Conservation (phyloP, 2,797 vertebrate genomes). For the Crenichthys baileyi region DNA sequence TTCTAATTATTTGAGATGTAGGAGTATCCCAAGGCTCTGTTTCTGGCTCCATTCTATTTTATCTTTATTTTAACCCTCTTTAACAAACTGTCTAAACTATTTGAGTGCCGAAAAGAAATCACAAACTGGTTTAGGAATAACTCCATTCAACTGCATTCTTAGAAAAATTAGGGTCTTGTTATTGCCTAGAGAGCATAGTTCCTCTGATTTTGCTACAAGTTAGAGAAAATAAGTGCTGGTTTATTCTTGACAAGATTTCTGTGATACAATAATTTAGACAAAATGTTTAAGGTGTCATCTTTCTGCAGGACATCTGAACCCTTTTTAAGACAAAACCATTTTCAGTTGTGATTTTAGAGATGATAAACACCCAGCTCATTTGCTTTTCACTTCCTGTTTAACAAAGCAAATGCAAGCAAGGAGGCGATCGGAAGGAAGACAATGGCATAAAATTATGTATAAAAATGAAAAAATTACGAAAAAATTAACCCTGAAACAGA, state of each 20-base stretch:
- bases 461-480: background rate
- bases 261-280: background rate
- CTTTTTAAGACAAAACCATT: background rate
- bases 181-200: background rate
- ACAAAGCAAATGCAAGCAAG: background rate
- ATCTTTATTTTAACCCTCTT: background rate
- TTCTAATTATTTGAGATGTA: background rate
- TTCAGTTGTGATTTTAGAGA: background rate
- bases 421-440: background rate
- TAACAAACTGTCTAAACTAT: background rate
- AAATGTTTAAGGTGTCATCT: background rate
- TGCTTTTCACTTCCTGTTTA: background rate
- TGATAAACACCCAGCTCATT: no score
- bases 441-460: background rate
- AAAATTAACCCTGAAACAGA: no score
- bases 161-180: background rate
- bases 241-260: background rate
- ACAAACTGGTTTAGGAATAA: background rate
- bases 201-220: background rate
- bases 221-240: background rate
- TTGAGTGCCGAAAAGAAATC: background rate
- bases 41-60: background rate
- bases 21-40: background rate
- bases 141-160: background rate
- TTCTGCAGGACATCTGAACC: background rate